A percentile compares a stretch with the other conserved stretches of the same genome.
Evolutionary conservation across 2,113 vertebrate genomes (phyloP).

Genomic region (Neodon shergylaensis): DNA sequence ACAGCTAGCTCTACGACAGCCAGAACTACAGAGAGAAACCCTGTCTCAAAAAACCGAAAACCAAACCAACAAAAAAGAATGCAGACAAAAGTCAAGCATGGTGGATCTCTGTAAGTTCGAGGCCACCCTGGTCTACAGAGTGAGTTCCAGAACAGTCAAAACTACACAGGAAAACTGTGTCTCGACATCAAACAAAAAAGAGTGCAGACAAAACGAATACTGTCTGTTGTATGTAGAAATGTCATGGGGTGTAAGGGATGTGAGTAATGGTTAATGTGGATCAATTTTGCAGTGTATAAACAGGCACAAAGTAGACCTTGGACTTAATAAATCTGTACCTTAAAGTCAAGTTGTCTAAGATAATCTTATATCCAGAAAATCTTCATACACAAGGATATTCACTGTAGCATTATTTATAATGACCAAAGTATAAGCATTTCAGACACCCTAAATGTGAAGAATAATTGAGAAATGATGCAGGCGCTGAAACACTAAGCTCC

Average conservation of each 20-base stretch:
- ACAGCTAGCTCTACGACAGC: neutral
- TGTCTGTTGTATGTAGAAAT: neutral
- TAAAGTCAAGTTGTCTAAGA: constrained; percentile 8
- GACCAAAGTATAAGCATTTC: constrained; percentile 40
- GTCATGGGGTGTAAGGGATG: neutral
- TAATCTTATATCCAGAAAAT: constrained; percentile 21
- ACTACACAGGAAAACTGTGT: neutral
- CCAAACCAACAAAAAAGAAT: neutral
- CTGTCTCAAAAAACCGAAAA: neutral
- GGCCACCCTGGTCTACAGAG: neutral
- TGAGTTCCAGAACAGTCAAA: neutral
- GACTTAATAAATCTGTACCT: constrained; percentile 35
- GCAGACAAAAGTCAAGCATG: neutral
- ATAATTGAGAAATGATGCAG: neutral
- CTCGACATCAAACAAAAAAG: neutral
- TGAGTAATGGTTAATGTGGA: constrained; percentile 31
- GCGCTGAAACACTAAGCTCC: neutral
- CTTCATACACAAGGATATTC: constrained; percentile 25
- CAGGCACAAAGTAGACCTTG: constrained; percentile 30
- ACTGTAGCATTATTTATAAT: constrained; percentile 24
- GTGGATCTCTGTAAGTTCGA: neutral
- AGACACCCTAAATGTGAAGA: neutral
- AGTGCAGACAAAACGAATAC: neutral
- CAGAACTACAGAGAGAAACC: neutral
- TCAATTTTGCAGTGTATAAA: constrained; percentile 45